phyloP scores from a whole-genome alignment of 2,797 vertebrate species.

The Astyanax mexicanus region DNA sequence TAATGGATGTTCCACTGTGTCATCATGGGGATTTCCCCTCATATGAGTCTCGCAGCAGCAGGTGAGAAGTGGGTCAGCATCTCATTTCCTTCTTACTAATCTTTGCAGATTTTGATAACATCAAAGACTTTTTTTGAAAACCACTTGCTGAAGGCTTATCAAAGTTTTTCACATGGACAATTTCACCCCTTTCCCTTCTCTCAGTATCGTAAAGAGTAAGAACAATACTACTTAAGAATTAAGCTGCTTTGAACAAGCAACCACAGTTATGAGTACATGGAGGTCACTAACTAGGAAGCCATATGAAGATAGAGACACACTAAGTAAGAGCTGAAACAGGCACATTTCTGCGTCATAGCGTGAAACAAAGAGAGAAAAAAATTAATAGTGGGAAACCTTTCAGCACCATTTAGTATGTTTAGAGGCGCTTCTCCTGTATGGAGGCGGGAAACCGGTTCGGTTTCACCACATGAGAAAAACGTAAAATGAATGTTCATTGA shows the following conservation, averaged over 20 bases:
- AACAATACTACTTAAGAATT: conserved; percentile 4
- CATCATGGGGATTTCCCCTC: conserved; percentile 40
- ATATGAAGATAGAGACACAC: background rate
- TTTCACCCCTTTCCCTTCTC: background rate
- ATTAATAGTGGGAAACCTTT: background rate
- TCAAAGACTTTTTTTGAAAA: background rate
- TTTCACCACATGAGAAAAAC: conserved; percentile 17
- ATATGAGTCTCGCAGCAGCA: background rate
- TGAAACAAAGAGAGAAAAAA: conserved; percentile 3
- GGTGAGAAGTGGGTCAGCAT: conserved; percentile 48
- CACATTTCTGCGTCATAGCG: background rate
- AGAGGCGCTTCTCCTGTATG: conserved; percentile 29
- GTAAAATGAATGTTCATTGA: conserved; percentile 25
- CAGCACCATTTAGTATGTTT: conserved; percentile 1
- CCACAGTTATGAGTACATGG: background rate
- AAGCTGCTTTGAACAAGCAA: background rate
- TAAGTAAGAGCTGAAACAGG: conserved; percentile 18
- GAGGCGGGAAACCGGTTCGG: conserved; percentile 22
- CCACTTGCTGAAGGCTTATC: background rate
- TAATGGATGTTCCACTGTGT: conserved; percentile 29
- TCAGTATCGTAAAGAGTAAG: conserved; percentile 2
- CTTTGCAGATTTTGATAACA: background rate
- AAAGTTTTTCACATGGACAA: background rate
- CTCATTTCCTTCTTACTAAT: conserved; percentile 12
- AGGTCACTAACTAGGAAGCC: background rate